Percentiles rank a stretch among this genome's conserved stretches.
phyloP scores from a whole-genome alignment of 2,113 vertebrate genomes.

The Percina caprodes region DNA sequence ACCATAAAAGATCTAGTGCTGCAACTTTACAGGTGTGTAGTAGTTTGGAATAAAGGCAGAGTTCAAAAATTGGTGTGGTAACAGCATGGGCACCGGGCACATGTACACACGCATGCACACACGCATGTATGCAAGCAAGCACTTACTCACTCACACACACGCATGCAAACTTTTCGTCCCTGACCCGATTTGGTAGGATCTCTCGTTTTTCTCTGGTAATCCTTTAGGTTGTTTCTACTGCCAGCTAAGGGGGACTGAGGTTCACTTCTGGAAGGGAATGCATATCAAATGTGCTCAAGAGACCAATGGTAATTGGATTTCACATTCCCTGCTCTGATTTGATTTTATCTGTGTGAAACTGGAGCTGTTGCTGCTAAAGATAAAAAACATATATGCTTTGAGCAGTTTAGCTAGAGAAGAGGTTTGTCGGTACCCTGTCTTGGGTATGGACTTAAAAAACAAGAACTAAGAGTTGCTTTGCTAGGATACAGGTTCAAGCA shows the following conservation, averaged over 20 bases:
- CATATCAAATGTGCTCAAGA: conserved; percentile 41
- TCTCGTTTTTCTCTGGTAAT: conserved; percentile 18
- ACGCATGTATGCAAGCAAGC: too few species aligned
- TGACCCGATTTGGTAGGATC: too few species aligned
- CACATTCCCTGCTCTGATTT: neutral
- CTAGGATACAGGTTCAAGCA: neutral
- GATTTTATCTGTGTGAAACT: conserved; percentile 39
- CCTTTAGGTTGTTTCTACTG: neutral
- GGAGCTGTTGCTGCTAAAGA: conserved; percentile 7
- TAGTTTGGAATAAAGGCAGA: too few species aligned
- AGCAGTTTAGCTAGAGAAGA: conserved; percentile 4
- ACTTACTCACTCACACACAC: too few species aligned
- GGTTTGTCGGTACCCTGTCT: neutral
- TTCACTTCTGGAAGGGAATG: conserved; percentile 7
- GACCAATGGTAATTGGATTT: conserved; percentile 51
- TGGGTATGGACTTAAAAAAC: neutral
- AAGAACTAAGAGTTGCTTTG: neutral
- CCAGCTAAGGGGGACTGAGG: neutral
- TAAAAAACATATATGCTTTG: conserved; percentile 1
- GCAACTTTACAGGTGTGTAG: too few species aligned
- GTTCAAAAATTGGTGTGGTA: too few species aligned
- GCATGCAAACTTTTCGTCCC: too few species aligned
- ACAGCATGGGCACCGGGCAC: too few species aligned
- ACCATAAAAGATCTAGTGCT: too few species aligned
- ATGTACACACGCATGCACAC: too few species aligned